phyloP scores from a whole-genome alignment of 1,140 invertebrate genomes.

The Brachionus angularis region DNA sequence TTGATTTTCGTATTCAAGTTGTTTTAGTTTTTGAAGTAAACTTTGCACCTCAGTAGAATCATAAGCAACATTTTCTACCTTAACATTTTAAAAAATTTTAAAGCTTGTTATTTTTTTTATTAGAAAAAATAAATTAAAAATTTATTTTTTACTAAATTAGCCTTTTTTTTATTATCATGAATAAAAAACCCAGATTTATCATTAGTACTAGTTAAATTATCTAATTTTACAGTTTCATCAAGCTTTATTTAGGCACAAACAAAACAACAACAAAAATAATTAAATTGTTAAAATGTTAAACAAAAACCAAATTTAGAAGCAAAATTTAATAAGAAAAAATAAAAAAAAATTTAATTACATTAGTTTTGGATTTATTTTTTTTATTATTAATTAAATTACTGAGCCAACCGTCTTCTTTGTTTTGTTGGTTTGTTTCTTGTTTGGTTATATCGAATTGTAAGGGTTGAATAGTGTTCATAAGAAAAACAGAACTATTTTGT shows the following conservation, averaged over 20 bases:
- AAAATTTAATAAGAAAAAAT: not conserved
- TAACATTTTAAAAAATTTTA: not conserved
- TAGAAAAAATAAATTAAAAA: not conserved
- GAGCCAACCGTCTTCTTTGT: not conserved
- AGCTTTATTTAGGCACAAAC: too few species aligned
- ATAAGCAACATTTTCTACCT: conserved; percentile 2
- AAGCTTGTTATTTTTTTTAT: not conserved
- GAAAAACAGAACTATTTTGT: not conserved
- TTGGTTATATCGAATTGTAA: conserved; percentile 1
- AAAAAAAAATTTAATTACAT: not conserved
- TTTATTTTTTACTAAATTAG: conserved; percentile 7
- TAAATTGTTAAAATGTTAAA: too few species aligned
- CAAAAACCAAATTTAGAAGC: too few species aligned
- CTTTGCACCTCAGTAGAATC: not conserved
- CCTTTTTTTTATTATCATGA: too few species aligned
- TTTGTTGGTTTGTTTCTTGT: conserved; percentile 15
- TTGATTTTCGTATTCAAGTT: conserved; percentile 40
- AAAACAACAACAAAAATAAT: too few species aligned
- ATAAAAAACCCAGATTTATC: too few species aligned
- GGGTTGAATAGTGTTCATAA: not conserved
- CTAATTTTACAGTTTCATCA: too few species aligned
- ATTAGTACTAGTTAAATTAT: too few species aligned
- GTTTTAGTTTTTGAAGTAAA: not conserved
- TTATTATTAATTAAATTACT: conserved; percentile 18
- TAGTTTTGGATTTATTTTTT: not conserved